These are phyloP conservation scores for Apoda limacodes DNA, from an alignment of 2,888 invertebrate genomes.

Conservation along the genomic window DNA sequence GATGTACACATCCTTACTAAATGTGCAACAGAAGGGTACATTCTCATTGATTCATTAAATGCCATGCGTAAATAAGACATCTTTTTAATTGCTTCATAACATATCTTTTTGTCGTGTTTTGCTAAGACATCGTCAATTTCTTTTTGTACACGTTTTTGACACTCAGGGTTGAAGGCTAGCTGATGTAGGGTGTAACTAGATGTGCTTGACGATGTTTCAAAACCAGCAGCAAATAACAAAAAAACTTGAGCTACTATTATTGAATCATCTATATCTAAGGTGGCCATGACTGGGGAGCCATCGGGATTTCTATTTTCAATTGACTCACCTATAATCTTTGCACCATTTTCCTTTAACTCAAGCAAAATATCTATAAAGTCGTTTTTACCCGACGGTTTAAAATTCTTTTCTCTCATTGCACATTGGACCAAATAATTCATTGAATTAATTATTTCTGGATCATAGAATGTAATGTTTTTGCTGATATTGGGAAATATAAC, in stretches of 20 bases:
- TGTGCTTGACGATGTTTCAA: slow-evolving; percentile 62
- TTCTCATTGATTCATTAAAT: slow-evolving; percentile 50
- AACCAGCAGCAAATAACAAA: slow-evolving; percentile 61
- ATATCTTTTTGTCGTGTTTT: slow-evolving; percentile 40
- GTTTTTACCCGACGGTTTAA: slow-evolving; percentile 42
- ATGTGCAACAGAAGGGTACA: slow-evolving; percentile 52
- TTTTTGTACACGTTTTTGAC: slow-evolving; percentile 47
- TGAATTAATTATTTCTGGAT: slow-evolving; percentile 36
- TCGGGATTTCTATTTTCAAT: slow-evolving; percentile 38
- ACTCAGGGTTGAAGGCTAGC: slow-evolving; percentile 53
- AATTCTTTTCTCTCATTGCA: slow-evolving; percentile 40
- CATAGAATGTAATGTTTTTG: slow-evolving; percentile 38
- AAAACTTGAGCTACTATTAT: slow-evolving; percentile 53
- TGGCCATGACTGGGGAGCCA: slow-evolving; percentile 38
- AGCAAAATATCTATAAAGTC: slow-evolving; percentile 55
- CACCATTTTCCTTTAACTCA: slow-evolving; percentile 44
- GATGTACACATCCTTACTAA: slow-evolving; percentile 42
- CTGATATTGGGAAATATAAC: slow-evolving; percentile 42
- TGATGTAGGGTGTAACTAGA: slow-evolving; percentile 59
- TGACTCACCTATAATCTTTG: slow-evolving; percentile 46
- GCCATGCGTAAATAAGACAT: slow-evolving; percentile 52
- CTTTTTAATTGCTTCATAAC: slow-evolving; percentile 50
- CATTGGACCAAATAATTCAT: slow-evolving; percentile 35
- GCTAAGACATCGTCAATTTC: slow-evolving; percentile 50
- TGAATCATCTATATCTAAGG: slow-evolving; percentile 39